Base-by-base conservation (phyloP, 2,888 invertebrate species). In the Scaptomyza flava region DNA sequence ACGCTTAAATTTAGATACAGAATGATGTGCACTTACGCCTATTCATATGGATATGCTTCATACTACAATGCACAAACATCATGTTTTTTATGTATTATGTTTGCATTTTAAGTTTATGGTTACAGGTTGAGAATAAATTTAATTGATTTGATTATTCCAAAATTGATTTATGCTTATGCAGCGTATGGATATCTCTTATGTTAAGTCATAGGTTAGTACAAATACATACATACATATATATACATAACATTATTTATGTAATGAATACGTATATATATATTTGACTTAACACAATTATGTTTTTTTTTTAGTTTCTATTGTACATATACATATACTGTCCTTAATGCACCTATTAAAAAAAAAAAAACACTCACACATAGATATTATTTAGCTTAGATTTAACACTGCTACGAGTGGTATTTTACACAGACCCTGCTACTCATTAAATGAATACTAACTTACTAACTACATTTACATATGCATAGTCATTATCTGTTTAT, bases 391-490 rank as follows among this genome's bases (percentile, higher is more conserved):
- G 20, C 36, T 47, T 74, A 68, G 23, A 27, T 68, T 77, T 52
- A 42, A 74, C 57, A 62, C 70, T 76, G 17, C 17, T 17, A 17
- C 17, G 17, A 17, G 17, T 17, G 50, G 36, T 75, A 50, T 48
- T 71, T 57, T 65, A 75, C 51, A 73, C 52, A 63, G 57, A 75
- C 59, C 57, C 66, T 62, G 59, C 75, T 60, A 70, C 64, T 75
- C 46, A 65, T 68, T 70, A 50, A 33, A 68, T 74, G 63, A 52
- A 62, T 50, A 60, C 68, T 66, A 56, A 60, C 68, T 66, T 62
- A 66, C 23, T 53, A 42, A 42, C 61, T 70, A 41, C 51, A 71
- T 66, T 17, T 41, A 50, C 58, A 75, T 57, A 51, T 73, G 64
- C 41, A 41, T 42, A 54, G 52, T 52, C n/a, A n/a, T n/a, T 59